Base-by-base conservation (phyloP, 2,113 vertebrate species). In the Grallaria varia region DNA sequence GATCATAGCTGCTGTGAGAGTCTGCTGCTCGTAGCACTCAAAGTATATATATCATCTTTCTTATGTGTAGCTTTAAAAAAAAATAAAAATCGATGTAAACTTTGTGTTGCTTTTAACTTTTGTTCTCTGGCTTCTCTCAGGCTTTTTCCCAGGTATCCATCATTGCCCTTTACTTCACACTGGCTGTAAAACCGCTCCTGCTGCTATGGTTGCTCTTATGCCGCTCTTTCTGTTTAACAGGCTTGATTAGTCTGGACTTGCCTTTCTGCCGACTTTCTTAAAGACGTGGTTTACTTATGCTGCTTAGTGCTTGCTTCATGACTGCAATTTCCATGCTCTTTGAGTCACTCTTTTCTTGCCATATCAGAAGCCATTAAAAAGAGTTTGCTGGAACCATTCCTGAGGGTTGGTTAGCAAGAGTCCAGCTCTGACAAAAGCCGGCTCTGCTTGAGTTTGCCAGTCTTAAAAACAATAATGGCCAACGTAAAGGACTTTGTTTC, bases 211-310 rank as follows among this genome's bases (percentile, higher is more conserved):
- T 83, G 67, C 39, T 88, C 63, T 80, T 69, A 35, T 4, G 45
- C 78, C n/a, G 24, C 81, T 76, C 27, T 95, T 72, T 84, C 53
- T 83, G 64, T 89, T 89, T 83, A 93, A 66, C 71, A 84, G 66
- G 52, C 73, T 75, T 93, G 94, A 93, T 95, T 49, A 68, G 91
- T 82, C 89, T 87, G 84, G 82, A 39, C 93, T 91, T 91, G 91
- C 93, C 89, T 95, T 89, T 87, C 89, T 95, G 81, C 77, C 2
- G 35, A 39, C 74, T 91, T 94, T 58, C 84, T 81, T 91, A 19
- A 85, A 95, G 87, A 62, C 2, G 19, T 85, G 84, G 49, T 79
- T 87, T 93, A 91, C 74, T 89, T 62, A 2, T 89, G 89, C 81
- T 85, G 58, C 77, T 79, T 66, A 33, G 24, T 17, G n/a, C 67